Percentiles rank a stretch among this genome's conserved stretches.
These are phyloP conservation scores for Dicyrtomina minuta DNA, from an alignment of 2,888 invertebrate species.

Conservation along the genomic window DNA sequence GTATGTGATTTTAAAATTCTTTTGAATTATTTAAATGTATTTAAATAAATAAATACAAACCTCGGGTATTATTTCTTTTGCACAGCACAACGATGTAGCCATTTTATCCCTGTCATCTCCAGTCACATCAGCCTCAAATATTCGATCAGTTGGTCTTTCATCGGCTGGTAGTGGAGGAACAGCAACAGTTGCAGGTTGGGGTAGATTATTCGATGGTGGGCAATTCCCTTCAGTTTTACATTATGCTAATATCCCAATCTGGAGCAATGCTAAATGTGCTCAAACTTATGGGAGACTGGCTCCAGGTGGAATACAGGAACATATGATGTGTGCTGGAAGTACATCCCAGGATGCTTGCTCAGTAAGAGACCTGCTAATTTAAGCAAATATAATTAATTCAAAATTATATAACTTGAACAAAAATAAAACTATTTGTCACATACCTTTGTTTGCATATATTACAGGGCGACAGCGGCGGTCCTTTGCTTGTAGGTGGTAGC, in stretches of 20 bases:
- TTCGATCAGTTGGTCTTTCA: conserved; percentile 42
- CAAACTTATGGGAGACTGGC: conserved; percentile 79
- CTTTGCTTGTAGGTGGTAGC: conserved; percentile 22
- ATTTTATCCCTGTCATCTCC: conserved; percentile 45
- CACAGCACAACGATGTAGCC: conserved; percentile 50
- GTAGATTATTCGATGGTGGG: conserved; percentile 26
- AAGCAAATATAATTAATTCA: too few species aligned
- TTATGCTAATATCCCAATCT: conserved; percentile 80
- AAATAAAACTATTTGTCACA: neutral
- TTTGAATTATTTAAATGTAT: conserved; percentile 9
- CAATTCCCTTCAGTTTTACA: conserved; percentile 76
- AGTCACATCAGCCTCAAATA: conserved; percentile 42
- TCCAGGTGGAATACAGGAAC: conserved; percentile 82
- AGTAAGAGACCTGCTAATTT: neutral
- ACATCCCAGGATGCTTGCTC: conserved; percentile 36
- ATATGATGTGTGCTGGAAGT: conserved; percentile 48
- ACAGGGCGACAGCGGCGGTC: conserved; percentile 37
- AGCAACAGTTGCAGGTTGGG: conserved; percentile 44
- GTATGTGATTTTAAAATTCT: conserved; percentile 58
- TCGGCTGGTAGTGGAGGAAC: neutral
- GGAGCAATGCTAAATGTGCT: conserved; percentile 76
- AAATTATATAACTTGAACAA: neutral
- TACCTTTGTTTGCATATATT: neutral
- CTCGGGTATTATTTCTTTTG: neutral
- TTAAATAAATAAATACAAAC: too few species aligned